These are phyloP conservation scores for Ostrea edulis DNA, from an alignment of 1,140 invertebrate species.

Conservation along the genomic window DNA sequence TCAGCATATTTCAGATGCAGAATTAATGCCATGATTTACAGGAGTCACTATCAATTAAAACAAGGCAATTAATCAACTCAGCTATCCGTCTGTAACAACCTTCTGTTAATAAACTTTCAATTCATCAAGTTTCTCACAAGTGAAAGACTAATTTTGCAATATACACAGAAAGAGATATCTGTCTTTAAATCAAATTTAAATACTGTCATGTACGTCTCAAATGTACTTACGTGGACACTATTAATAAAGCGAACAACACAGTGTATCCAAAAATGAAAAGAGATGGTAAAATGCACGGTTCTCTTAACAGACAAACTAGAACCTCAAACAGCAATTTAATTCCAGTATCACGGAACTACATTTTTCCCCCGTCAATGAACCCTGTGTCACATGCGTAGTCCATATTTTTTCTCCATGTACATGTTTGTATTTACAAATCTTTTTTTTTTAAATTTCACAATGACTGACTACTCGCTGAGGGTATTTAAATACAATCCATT, in stretches of 20 bases:
- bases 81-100: background rate
- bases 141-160: background rate
- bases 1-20: constrained; percentile 74
- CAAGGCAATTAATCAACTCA: background rate
- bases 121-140: background rate
- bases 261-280: background rate
- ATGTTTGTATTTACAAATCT: background rate
- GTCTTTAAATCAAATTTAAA: background rate
- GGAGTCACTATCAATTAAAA: constrained; percentile 16
- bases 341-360: background rate
- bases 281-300: background rate
- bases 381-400: background rate
- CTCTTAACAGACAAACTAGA: background rate
- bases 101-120: background rate
- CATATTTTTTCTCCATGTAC: background rate
- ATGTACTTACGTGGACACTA: background rate
- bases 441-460: background rate
- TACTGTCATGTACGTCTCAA: background rate
- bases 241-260: background rate
- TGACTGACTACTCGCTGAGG: background rate
- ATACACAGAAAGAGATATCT: background rate
- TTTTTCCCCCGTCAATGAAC: background rate
- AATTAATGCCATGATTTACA: constrained; percentile 67
- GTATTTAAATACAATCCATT: constrained; percentile 18
- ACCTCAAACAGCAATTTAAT: background rate